Percentiles rank a stretch among this genome's conserved stretches.
Conservation (phyloP, 35 echinoderm and acorn worm species). For the Ptychodera flava region DNA sequence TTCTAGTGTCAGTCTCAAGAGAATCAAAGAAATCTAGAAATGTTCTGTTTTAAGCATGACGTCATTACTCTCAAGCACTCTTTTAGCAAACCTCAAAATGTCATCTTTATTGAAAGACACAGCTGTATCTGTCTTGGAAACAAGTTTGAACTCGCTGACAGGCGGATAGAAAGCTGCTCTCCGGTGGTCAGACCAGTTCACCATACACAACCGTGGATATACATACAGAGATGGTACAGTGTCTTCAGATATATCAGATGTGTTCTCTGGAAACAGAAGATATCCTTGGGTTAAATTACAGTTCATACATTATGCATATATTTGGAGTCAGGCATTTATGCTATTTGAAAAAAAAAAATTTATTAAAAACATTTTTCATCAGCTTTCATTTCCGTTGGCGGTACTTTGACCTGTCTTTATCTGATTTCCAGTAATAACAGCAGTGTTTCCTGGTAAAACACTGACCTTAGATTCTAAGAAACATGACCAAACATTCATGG, state of each 20-base stretch:
- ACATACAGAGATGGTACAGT: constrained; percentile 70
- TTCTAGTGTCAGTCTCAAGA: too few relatives aligned
- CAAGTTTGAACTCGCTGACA: constrained; percentile 34
- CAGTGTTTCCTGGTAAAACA: too few relatives aligned
- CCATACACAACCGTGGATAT: constrained; percentile 81
- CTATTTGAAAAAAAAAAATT: constrained; percentile 2
- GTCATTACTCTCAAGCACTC: constrained; percentile 52
- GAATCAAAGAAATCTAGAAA: too few relatives aligned
- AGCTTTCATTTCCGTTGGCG: neutral
- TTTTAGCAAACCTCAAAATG: constrained; percentile 42
- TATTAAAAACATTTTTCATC: neutral
- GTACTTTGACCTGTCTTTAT: neutral
- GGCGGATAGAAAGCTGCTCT: constrained; percentile 69
- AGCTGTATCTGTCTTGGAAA: constrained; percentile 14
- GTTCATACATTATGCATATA: too few relatives aligned
- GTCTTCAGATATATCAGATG: constrained; percentile 51
- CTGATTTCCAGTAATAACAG: neutral
- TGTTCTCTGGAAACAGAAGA: constrained; percentile 43
- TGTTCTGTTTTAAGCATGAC: constrained; percentile 67
- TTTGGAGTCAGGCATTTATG: too few relatives aligned
- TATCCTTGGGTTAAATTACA: neutral
- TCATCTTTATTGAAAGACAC: constrained; percentile 36
- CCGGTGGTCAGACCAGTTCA: constrained; percentile 51
- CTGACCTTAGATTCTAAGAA: too few relatives aligned
- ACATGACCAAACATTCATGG: too few relatives aligned